A percentile compares a stretch with the other conserved stretches of the same genome.
phyloP scores from a whole-genome alignment of 2,113 vertebrate species.

The Leptobrachium ailaonicum region DNA sequence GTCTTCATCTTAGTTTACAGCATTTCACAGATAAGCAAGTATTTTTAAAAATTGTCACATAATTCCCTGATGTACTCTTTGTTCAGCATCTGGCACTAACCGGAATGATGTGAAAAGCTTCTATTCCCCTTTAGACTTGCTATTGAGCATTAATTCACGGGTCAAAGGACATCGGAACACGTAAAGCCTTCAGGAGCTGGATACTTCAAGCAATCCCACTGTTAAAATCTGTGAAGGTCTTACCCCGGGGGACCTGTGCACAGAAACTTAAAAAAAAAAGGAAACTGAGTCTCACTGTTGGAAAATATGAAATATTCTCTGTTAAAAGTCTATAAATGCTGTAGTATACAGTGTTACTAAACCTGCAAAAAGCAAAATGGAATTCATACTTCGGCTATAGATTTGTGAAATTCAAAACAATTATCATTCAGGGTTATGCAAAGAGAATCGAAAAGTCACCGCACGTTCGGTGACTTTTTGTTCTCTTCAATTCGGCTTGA shows the following conservation, averaged over 20 bases:
- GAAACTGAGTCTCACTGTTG: conserved; percentile 17
- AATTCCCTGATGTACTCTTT: conserved; percentile 45
- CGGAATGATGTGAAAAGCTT: conserved; percentile 48
- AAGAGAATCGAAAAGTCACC: no score
- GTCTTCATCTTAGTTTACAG: background rate
- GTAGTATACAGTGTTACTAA: no score
- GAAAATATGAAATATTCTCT: background rate
- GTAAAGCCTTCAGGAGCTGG: conserved; percentile 37
- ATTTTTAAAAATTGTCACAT: conserved; percentile 41
- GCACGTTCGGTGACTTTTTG: no score
- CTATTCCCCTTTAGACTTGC: conserved; percentile 40
- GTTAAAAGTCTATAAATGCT: background rate
- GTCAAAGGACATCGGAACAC: conserved; percentile 46
- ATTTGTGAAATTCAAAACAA: no score
- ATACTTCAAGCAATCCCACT: conserved; percentile 40
- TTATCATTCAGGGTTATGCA: no score
- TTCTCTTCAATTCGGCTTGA: no score
- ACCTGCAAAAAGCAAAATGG: no score
- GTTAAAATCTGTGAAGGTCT: conserved; percentile 47
- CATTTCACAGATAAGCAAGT: conserved; percentile 40
- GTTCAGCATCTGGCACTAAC: conserved; percentile 48
- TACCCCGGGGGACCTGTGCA: conserved; percentile 8
- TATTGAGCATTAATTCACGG: conserved; percentile 49
- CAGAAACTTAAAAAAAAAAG: conserved; percentile 34
- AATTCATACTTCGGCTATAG: no score